Conservation (phyloP, 2,888 invertebrate species). For the Folsomia manolachei region DNA sequence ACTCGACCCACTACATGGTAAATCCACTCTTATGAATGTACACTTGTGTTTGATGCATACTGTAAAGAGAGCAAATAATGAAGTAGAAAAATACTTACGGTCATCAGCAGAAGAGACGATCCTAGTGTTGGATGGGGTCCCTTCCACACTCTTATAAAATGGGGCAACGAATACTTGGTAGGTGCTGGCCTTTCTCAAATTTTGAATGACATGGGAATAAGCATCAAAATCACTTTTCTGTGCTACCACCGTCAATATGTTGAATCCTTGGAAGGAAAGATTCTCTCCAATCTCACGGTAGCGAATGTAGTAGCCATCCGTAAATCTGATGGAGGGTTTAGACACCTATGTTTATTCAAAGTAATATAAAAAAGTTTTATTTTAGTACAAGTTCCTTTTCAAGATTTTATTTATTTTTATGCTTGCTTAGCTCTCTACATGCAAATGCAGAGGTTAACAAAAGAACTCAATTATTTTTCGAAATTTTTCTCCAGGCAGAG, state of each 20-base stretch:
- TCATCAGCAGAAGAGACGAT: slow-evolving; percentile 83
- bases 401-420: too few relatives aligned
- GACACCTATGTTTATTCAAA: too few relatives aligned
- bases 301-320: slow-evolving; percentile 71
- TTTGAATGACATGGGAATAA: slow-evolving; percentile 71
- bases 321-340: too few relatives aligned
- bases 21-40: too few relatives aligned
- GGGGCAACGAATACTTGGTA: slow-evolving; percentile 92
- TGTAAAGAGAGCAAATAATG: neutral
- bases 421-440: too few relatives aligned
- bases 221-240: slow-evolving; percentile 62
- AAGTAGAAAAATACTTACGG: slow-evolving; percentile 54
- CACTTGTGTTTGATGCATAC: neutral
- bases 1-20: too few relatives aligned
- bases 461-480: too few relatives aligned
- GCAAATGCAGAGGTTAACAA: too few relatives aligned
- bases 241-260: slow-evolving; percentile 66
- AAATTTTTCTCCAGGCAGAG: too few relatives aligned
- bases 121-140: slow-evolving; percentile 87
- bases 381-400: too few relatives aligned
- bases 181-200: slow-evolving; percentile 77
- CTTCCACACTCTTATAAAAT: slow-evolving; percentile 81
- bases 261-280: slow-evolving; percentile 56
- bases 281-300: slow-evolving; percentile 65
- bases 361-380: too few relatives aligned